These are phyloP conservation scores for Tetragonisca angustula DNA, from an alignment of 2,888 invertebrate genomes.

Conservation along the genomic window DNA sequence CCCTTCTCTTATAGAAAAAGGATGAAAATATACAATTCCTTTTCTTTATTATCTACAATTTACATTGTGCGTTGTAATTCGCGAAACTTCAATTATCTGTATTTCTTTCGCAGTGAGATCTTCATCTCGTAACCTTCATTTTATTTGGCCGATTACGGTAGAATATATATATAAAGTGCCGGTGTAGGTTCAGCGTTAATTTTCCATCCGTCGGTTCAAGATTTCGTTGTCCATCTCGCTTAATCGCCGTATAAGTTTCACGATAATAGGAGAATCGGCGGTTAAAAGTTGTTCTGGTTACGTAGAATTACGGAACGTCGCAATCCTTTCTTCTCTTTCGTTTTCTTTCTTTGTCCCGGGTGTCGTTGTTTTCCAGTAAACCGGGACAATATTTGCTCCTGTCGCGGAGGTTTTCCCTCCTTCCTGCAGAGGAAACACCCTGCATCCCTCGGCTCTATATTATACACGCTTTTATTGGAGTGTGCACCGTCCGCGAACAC, in stretches of 20 bases:
- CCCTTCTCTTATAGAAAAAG: too few relatives aligned
- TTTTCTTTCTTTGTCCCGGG: too few relatives aligned
- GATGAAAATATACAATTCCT: too few relatives aligned
- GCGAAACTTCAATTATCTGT: too few relatives aligned
- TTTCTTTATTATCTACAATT: too few relatives aligned
- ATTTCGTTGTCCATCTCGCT: neutral
- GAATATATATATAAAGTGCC: too few relatives aligned
- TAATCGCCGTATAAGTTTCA: constrained; percentile 4
- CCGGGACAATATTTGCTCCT: constrained; percentile 48
- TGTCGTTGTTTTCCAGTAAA: constrained; percentile 16
- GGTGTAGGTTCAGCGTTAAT: too few relatives aligned
- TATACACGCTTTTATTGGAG: constrained; percentile 37
- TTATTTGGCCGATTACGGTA: too few relatives aligned
- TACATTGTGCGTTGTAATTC: too few relatives aligned
- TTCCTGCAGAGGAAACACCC: constrained; percentile 16
- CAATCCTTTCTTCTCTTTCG: neutral
- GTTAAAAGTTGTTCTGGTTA: constrained; percentile 1
- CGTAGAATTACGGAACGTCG: neutral
- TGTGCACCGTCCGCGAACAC: neutral
- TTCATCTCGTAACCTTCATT: too few relatives aligned
- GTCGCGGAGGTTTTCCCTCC: constrained; percentile 31
- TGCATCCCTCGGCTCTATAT: constrained; percentile 4
- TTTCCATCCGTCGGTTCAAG: too few relatives aligned
- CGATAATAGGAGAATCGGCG: constrained; percentile 1
- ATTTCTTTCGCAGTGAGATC: too few relatives aligned